Evolutionary conservation across 2,888 invertebrate species (phyloP).

Genomic region (Chalcis sispes): DNA sequence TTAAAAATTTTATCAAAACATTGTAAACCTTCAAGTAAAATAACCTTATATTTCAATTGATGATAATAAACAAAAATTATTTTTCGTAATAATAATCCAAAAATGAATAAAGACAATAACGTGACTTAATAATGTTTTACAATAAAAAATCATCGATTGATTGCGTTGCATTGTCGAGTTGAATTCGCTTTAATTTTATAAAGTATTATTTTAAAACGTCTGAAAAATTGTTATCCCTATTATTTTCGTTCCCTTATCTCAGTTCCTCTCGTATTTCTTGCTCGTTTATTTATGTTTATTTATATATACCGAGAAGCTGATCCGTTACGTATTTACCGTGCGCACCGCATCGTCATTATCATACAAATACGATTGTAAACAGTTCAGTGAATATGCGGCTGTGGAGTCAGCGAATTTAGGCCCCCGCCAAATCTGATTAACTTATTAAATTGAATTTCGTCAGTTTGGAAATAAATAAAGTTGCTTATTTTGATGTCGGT

Average conservation of each 20-base stretch:
- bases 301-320: background rate
- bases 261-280: background rate
- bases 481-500: conserved; percentile 19
- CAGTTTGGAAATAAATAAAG: conserved; percentile 20
- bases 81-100: too few relatives aligned
- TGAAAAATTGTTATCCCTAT: background rate
- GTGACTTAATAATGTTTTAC: too few relatives aligned
- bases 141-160: too few relatives aligned
- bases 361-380: conserved; percentile 41
- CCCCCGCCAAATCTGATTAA: conserved; percentile 32
- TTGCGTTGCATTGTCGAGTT: too few relatives aligned
- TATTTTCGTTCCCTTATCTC: background rate
- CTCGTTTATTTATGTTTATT: conserved; percentile 1
- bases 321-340: conserved; percentile 11
- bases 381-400: conserved; percentile 28
- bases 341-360: conserved; percentile 10
- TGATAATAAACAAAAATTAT: too few relatives aligned
- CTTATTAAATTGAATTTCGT: conserved; percentile 29
- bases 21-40: too few relatives aligned
- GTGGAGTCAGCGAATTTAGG: background rate
- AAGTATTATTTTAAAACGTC: too few relatives aligned
- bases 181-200: too few relatives aligned
- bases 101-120: too few relatives aligned
- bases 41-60: too few relatives aligned
- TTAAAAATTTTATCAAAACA: too few relatives aligned